Conservation (phyloP, 2,113 vertebrate species). For the Brachypodius melanocephalos region DNA sequence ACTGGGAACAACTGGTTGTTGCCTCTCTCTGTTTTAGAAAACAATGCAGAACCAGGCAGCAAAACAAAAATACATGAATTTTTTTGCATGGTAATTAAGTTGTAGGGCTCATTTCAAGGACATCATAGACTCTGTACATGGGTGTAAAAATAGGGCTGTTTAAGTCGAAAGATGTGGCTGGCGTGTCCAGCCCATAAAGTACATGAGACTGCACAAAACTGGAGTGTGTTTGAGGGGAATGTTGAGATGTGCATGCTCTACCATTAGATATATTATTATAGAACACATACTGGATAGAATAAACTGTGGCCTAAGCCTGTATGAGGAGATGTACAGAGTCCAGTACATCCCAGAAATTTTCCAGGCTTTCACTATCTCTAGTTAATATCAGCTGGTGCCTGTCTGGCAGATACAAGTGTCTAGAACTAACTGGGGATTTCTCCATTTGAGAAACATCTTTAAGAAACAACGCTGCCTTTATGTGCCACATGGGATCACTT, state of each 20-base stretch:
- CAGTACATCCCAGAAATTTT: neutral
- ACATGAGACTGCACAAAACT: rapidly evolving
- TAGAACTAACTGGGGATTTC: neutral
- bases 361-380: neutral
- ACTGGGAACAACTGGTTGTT: neutral
- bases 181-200: neutral
- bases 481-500: neutral
- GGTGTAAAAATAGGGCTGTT: neutral
- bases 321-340: neutral
- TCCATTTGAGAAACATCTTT: neutral
- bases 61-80: neutral
- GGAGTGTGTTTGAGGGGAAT: neutral
- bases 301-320: neutral
- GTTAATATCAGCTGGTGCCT: neutral
- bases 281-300: neutral
- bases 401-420: neutral
- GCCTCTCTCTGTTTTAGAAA: neutral
- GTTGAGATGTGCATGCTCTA: neutral
- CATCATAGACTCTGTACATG: neutral
- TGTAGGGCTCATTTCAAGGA: neutral
- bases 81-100: neutral
- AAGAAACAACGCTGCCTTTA: neutral
- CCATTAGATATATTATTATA: neutral
- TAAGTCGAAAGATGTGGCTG: neutral
- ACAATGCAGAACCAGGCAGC: neutral